These are phyloP conservation scores for Cotesia typhae DNA, from an alignment of 1,140 invertebrate species.

Conservation along the genomic window DNA sequence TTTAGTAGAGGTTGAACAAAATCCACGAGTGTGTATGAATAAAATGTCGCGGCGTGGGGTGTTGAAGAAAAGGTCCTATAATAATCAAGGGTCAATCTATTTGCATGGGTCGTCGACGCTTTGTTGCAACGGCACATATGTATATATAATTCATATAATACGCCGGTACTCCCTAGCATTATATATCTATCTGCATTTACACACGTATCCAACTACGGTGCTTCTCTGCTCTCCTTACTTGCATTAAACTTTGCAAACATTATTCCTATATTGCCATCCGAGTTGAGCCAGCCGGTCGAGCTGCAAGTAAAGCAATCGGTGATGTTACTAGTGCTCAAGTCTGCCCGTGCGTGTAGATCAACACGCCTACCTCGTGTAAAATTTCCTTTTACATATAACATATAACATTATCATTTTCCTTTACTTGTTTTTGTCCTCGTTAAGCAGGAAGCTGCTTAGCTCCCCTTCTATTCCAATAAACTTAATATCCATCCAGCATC, in stretches of 20 bases:
- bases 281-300: no score
- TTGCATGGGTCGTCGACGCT: constrained; percentile 29
- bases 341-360: constrained; percentile 9
- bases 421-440: neutral
- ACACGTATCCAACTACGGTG: no score
- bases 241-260: no score
- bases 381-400: no score
- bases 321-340: constrained; percentile 1
- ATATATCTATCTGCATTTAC: no score
- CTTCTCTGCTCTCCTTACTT: no score
- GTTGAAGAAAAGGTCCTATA: constrained; percentile 10
- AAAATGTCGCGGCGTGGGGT: constrained; percentile 16
- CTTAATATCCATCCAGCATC: no score
- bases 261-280: no score
- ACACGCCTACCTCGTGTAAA: neutral
- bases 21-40: constrained; percentile 37
- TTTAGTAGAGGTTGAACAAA: constrained; percentile 6
- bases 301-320: neutral
- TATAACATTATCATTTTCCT: no score
- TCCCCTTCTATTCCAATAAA: no score
- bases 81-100: constrained; percentile 32
- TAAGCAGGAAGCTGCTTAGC: constrained; percentile 1
- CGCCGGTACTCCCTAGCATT: no score
- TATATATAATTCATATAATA: no score
- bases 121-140: neutral